Conservation (phyloP, 2,797 vertebrate species). For the Artibeus lituratus region DNA sequence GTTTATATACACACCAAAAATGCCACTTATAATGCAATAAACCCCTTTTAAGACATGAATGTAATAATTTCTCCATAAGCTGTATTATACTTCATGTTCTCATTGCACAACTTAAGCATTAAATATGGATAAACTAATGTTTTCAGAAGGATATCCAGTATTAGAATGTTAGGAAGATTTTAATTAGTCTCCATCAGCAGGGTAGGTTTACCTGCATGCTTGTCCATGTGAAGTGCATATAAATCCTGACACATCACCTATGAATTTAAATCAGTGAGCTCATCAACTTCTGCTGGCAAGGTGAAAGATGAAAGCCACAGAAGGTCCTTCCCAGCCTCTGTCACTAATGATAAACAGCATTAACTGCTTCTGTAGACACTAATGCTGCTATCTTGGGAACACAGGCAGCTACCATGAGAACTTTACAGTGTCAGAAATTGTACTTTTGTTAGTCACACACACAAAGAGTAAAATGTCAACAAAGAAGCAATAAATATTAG, state of each 20-base stretch:
- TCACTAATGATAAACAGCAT: slow-evolving; percentile 91
- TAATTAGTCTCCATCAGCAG: slow-evolving; percentile 80
- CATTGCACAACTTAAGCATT: background rate
- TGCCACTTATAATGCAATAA: background rate
- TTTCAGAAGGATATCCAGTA: slow-evolving; percentile 24
- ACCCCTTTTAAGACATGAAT: background rate
- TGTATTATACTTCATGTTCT: background rate
- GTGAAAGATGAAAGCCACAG: slow-evolving; percentile 84
- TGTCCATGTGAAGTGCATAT: slow-evolving; percentile 81
- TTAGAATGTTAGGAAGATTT: slow-evolving; percentile 68
- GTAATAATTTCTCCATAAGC: background rate
- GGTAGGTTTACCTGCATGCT: slow-evolving; percentile 81
- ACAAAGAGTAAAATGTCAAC: slow-evolving; percentile 84
- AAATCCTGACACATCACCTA: slow-evolving; percentile 83
- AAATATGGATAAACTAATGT: slow-evolving; percentile 17
- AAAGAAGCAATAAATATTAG: slow-evolving; percentile 84
- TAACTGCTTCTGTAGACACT: slow-evolving; percentile 87
- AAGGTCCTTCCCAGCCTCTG: slow-evolving; percentile 84
- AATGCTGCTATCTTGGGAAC: slow-evolving; percentile 88
- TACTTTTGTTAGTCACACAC: slow-evolving; percentile 84
- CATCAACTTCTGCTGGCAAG: slow-evolving; percentile 84
- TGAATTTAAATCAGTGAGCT: slow-evolving; percentile 87
- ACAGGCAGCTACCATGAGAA: slow-evolving; percentile 87
- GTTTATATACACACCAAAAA: background rate
- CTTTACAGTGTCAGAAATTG: slow-evolving; percentile 88